Conservation (phyloP, 1,140 invertebrate species). For the Drosophila bipectinata region DNA sequence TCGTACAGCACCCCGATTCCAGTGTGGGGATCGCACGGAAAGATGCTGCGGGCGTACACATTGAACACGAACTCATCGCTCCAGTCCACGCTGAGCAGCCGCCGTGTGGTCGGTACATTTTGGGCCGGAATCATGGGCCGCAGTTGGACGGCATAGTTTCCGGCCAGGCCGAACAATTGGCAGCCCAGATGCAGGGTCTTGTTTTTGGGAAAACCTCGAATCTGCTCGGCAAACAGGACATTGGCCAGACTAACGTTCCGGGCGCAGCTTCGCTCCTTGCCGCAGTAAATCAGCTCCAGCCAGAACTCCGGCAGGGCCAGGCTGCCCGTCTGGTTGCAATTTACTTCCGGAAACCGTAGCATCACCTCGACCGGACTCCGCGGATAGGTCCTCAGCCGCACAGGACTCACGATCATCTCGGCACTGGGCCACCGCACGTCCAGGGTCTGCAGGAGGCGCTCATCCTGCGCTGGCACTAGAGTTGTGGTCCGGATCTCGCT, state of each 20-base stretch:
- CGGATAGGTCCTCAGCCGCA: constrained; percentile 91
- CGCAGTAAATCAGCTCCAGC: constrained; percentile 91
- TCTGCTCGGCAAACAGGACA: constrained; percentile 88
- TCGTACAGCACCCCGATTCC: constrained; percentile 90
- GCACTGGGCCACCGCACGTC: constrained; percentile 92
- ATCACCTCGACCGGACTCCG: constrained; percentile 88
- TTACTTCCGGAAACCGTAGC: constrained; percentile 89
- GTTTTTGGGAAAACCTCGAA: constrained; percentile 88
- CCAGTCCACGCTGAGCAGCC: constrained; percentile 88
- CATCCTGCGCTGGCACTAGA: constrained; percentile 68
- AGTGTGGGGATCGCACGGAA: constrained; percentile 89
- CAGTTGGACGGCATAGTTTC: constrained; percentile 89
- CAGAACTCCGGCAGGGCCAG: constrained; percentile 88
- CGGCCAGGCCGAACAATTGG: constrained; percentile 91
- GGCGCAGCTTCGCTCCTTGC: constrained; percentile 85
- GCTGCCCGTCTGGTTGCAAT: constrained; percentile 85
- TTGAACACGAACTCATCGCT: constrained; percentile 92
- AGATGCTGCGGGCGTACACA: constrained; percentile 91
- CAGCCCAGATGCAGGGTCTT: constrained; percentile 88
- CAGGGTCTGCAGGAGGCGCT: constrained; percentile 73
- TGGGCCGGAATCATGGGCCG: constrained; percentile 85
- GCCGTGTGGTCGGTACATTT: constrained; percentile 87
- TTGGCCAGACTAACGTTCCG: constrained; percentile 80
- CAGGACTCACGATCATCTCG: constrained; percentile 88
- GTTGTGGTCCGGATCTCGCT: constrained; percentile 66